phyloP scores from a whole-genome alignment of 2,888 invertebrate genomes.

The Drosophila merina region DNA sequence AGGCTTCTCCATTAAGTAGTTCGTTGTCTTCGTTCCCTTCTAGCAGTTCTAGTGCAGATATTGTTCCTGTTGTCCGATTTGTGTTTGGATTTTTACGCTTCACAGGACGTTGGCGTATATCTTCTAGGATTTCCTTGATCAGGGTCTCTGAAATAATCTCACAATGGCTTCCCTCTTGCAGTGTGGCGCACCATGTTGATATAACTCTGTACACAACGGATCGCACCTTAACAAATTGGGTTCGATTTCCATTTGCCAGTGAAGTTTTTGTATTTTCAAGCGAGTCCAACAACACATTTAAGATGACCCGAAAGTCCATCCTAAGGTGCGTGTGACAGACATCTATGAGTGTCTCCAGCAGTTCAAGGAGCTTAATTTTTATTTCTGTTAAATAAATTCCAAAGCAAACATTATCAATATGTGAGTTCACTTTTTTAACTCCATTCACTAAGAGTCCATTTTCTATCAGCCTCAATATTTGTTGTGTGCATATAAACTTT shows the following conservation, averaged over 20 bases:
- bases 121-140: constrained; percentile 16
- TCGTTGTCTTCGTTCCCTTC: constrained; percentile 1
- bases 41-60: not conserved
- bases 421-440: constrained; percentile 15
- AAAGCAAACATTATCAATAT: constrained; percentile 41
- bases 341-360: constrained; percentile 47
- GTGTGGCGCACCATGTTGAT: constrained; percentile 10
- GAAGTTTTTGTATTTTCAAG: constrained; percentile 27
- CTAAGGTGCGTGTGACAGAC: constrained; percentile 54
- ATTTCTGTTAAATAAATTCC: constrained; percentile 43
- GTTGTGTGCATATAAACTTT: constrained; percentile 39
- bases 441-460: constrained; percentile 33
- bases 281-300: constrained; percentile 35
- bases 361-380: constrained; percentile 47
- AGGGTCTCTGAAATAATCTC: constrained; percentile 28
- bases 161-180: constrained; percentile 25
- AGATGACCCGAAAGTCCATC: constrained; percentile 43
- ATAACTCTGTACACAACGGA: constrained; percentile 10
- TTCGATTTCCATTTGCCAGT: not conserved
- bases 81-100: not conserved
- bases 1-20: constrained; percentile 6
- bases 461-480: constrained; percentile 47
- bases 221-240: constrained; percentile 9
- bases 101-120: not conserved
- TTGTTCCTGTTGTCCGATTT: not conserved